A percentile compares a stretch with the other conserved stretches of the same genome.
These are phyloP conservation scores for Tyria jacobaeae DNA, from an alignment of 2,888 invertebrate species.

Conservation along the genomic window DNA sequence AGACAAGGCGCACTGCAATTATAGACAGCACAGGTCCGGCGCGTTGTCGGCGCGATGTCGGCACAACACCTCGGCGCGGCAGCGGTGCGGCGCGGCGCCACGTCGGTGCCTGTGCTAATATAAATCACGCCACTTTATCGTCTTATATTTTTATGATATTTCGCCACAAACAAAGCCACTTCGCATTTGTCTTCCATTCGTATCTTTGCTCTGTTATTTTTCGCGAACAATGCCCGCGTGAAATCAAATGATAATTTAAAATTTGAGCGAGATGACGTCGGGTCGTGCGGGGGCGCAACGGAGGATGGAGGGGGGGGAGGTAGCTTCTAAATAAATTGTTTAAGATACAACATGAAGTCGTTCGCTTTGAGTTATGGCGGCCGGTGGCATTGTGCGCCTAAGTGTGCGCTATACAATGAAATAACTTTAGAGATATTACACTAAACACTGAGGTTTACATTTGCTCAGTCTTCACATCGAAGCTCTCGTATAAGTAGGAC, in stretches of 20 bases:
- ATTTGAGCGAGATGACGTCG: slow-evolving; percentile 56
- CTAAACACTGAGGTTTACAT: slow-evolving; percentile 17
- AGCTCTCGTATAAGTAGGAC: not conserved
- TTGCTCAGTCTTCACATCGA: slow-evolving; percentile 6
- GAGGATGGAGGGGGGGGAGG: slow-evolving; percentile 18
- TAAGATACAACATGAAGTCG: slow-evolving; percentile 60
- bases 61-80: not conserved
- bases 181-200: slow-evolving; percentile 70
- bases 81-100: slow-evolving; percentile 13
- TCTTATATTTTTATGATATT: slow-evolving; percentile 75
- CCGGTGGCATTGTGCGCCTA: slow-evolving; percentile 27
- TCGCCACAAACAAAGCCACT: slow-evolving; percentile 74
- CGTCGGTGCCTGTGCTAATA: slow-evolving; percentile 31
- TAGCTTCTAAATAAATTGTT: slow-evolving; percentile 61
- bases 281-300: slow-evolving; percentile 27
- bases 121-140: slow-evolving; percentile 73
- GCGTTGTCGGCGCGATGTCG: not conserved
- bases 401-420: slow-evolving; percentile 23
- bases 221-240: slow-evolving; percentile 65
- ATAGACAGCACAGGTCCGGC: slow-evolving; percentile 2
- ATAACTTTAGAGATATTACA: slow-evolving; percentile 21
- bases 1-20: slow-evolving; percentile 33
- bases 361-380: slow-evolving; percentile 57
- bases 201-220: slow-evolving; percentile 69
- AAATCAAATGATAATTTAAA: slow-evolving; percentile 78